A percentile compares a stretch with the other conserved stretches of the same genome.
Conservation (phyloP, 2,888 invertebrate species). For the Galeopsomyia nigrocyanea region DNA sequence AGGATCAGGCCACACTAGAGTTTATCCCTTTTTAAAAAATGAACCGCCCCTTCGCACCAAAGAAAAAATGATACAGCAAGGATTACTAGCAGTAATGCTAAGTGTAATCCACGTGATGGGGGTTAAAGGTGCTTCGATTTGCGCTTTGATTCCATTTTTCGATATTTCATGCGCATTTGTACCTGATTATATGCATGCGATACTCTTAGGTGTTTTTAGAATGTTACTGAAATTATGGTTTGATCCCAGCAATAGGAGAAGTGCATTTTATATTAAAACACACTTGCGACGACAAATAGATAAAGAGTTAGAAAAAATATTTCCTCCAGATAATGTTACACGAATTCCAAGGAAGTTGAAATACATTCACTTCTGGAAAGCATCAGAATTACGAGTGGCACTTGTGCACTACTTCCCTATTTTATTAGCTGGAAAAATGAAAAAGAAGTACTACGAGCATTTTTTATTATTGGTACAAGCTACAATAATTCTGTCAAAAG, state of each 20-base stretch:
- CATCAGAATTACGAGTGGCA: constrained; percentile 5
- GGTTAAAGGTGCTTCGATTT: neutral
- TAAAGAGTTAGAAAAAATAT: constrained; percentile 1
- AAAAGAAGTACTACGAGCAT: constrained; percentile 27
- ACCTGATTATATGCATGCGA: constrained; percentile 30
- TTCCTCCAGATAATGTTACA: constrained; percentile 28
- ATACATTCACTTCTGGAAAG: constrained; percentile 22
- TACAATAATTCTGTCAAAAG: constrained; percentile 12
- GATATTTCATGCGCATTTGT: constrained; percentile 12
- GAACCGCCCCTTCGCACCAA: no score
- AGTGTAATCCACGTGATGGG: constrained; percentile 18
- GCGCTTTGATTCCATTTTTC: constrained; percentile 15
- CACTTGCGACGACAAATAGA: constrained; percentile 11
- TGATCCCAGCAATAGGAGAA: neutral
- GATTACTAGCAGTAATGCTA: neutral
- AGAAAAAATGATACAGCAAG: no score
- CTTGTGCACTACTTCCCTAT: constrained; percentile 22
- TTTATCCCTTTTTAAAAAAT: no score
- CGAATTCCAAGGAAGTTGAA: constrained; percentile 1
- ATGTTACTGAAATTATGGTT: constrained; percentile 26
- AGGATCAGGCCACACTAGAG: constrained; percentile 15
- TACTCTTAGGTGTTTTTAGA: constrained; percentile 21
- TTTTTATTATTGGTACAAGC: constrained; percentile 15
- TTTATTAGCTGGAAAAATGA: constrained; percentile 13
- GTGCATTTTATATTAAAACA: constrained; percentile 23